These are phyloP conservation scores for Oxycera nigricornis DNA, from an alignment of 2,888 invertebrate species.

Conservation along the genomic window DNA sequence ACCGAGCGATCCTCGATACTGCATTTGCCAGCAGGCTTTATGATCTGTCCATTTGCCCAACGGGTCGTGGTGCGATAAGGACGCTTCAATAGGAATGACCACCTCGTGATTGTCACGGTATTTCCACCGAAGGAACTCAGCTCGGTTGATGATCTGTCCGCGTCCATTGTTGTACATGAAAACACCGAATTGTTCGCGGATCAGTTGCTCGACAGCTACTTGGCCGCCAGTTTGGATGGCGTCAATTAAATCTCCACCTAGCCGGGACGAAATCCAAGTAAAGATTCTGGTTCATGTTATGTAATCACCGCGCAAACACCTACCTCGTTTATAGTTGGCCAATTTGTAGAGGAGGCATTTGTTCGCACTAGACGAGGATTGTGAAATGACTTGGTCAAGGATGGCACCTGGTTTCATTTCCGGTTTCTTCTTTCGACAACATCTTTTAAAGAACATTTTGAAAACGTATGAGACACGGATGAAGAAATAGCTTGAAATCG, in stretches of 20 bases:
- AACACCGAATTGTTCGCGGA: constrained; percentile 84
- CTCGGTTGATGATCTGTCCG: constrained; percentile 83
- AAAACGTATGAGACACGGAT: background rate
- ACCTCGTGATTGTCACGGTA: constrained; percentile 84
- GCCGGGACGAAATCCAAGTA: no score
- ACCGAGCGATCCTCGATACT: constrained; percentile 92
- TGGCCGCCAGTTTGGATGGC: constrained; percentile 87
- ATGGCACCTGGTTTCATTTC: constrained; percentile 73
- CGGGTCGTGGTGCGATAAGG: constrained; percentile 84
- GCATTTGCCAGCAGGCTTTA: constrained; percentile 98
- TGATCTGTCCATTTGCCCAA: constrained; percentile 88
- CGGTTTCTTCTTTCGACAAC: constrained; percentile 59
- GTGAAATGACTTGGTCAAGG: constrained; percentile 88
- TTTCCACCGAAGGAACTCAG: constrained; percentile 90
- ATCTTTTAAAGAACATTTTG: constrained; percentile 55
- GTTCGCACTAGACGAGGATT: constrained; percentile 79
- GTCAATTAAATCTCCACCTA: constrained; percentile 86
- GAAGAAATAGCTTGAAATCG: no score
- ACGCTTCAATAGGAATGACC: constrained; percentile 86
- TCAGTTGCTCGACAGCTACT: constrained; percentile 81
- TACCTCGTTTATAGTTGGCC: constrained; percentile 88
- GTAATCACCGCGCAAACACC: constrained; percentile 29
- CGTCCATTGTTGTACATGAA: constrained; percentile 88
- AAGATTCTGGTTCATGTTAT: no score
- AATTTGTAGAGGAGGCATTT: constrained; percentile 86